Percentiles rank a stretch among this genome's conserved stretches.
Conservation (phyloP, 1,140 invertebrate genomes). For the Brachionus calyciflorus region DNA sequence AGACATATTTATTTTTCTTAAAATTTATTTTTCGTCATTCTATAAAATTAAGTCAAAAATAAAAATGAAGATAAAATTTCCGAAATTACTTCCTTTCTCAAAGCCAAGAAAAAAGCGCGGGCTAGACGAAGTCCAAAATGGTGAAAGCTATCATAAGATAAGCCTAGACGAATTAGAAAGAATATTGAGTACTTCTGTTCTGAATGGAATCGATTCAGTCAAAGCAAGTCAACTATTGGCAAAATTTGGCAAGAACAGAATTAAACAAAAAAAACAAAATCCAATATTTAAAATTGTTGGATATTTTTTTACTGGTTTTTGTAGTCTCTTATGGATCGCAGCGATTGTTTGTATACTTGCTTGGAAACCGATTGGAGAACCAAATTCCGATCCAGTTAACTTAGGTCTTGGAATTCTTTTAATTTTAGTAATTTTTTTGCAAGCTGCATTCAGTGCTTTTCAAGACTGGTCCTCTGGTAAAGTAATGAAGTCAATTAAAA, state of each 20-base stretch:
- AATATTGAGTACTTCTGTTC: not conserved
- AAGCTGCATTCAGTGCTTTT: constrained; percentile 36
- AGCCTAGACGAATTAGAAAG: not conserved
- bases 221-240: constrained; percentile 9
- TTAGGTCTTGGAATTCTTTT: constrained; percentile 3
- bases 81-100: not conserved
- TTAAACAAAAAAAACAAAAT: not conserved
- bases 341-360: constrained; percentile 27
- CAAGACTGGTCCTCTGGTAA: constrained; percentile 28
- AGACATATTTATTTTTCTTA: not conserved
- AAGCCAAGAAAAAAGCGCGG: constrained; percentile 13
- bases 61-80: constrained; percentile 30
- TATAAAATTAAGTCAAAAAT: not conserved
- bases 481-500: constrained; percentile 39
- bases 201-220: not conserved
- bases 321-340: constrained; percentile 23
- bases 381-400: constrained; percentile 12
- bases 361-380: constrained; percentile 18
- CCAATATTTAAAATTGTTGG: not conserved
- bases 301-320: constrained; percentile 34
- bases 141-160: not conserved
- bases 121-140: not conserved
- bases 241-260: constrained; percentile 10
- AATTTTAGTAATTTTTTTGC: constrained; percentile 3
- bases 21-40: not conserved